Base-by-base conservation (phyloP, 2,113 vertebrate genomes). In the Hylia prasina region DNA sequence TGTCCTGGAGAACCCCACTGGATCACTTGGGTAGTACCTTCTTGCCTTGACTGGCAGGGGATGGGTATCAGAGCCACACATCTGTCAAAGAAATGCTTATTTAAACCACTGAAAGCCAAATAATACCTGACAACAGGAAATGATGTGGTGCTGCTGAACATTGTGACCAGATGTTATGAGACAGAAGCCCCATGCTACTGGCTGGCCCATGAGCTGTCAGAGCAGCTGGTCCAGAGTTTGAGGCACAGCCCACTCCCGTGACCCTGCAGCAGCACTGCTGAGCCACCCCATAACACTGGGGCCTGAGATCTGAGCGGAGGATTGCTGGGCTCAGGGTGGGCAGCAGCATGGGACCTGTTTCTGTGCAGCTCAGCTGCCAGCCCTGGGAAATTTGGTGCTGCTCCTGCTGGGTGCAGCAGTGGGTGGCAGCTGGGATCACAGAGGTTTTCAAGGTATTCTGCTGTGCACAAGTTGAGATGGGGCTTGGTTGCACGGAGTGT, bases 1-100 rank as follows among this genome's bases (percentile, higher is more conserved):
- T n/a, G 33, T 79, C 76, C 54, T 63, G 65, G 70, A 82, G 73
- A 44, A 48, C 37, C 35, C 75, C 71, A 39, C 39, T 27, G 66
- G 15, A 71, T 54, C 22, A 10, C 40, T 69, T 47, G 42, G 3
- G 2, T 73, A 60, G 42, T 28, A 58, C 75, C 39, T 83, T 80
- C 82, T 89, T 92, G 88, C 89, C 87, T 93, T 89, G 82, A 63
- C 64, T 65, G 53, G 78, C 77, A 80, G 92, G 48, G 72, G 79
- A 79, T 30, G 33, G 65, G 54, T 65, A 28, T 53, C 69, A 73
- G 80, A 90, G 69, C 56, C 82, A 66, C 61, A 45, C 8, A 64
- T 35, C 71, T 93, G 75, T 93, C 79, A 33, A 75, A 90, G 23
- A 53, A 85, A 78, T 30, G 40, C 56, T 53, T 81, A 20, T 22